Conservation (phyloP, 37 sponge, comb jelly and placozoan genomes). For the Aphrocallistes beatrix region DNA sequence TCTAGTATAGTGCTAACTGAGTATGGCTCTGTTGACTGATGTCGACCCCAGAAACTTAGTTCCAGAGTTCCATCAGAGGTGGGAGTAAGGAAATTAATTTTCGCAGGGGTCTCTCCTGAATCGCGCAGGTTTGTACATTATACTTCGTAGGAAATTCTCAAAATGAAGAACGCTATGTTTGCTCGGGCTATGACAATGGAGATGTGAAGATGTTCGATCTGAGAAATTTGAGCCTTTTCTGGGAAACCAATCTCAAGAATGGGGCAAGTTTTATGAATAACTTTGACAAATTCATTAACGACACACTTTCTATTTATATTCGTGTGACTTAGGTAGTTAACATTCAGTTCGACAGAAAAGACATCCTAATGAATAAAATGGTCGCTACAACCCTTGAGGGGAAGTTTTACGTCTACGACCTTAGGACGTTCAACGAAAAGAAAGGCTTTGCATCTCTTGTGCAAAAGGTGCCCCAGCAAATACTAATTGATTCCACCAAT, state of each 20-base stretch:
- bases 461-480: constrained; percentile 92
- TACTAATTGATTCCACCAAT: too few relatives aligned
- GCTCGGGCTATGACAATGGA: constrained; percentile 97
- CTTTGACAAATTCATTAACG: background rate
- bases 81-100: too few relatives aligned
- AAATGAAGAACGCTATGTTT: constrained; percentile 84
- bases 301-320: too few relatives aligned
- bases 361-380: constrained; percentile 94
- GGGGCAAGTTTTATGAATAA: constrained; percentile 50
- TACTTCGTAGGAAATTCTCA: constrained; percentile 67
- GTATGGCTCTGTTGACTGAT: background rate
- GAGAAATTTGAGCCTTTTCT: constrained; percentile 75
- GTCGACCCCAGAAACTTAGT: background rate
- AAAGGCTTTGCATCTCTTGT: constrained; percentile 78
- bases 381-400: constrained; percentile 81
- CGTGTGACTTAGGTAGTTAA: constrained; percentile 61
- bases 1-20: background rate
- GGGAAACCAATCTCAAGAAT: constrained; percentile 97
- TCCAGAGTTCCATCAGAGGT: too few relatives aligned
- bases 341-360: constrained; percentile 90
- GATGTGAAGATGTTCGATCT: constrained; percentile 97
- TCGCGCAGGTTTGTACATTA: too few relatives aligned
- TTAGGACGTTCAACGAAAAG: constrained; percentile 73
- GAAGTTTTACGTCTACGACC: constrained; percentile 66
- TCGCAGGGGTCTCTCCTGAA: too few relatives aligned